Conservation (phyloP, 2,113 vertebrate species). For the Osmerus eperlanus region DNA sequence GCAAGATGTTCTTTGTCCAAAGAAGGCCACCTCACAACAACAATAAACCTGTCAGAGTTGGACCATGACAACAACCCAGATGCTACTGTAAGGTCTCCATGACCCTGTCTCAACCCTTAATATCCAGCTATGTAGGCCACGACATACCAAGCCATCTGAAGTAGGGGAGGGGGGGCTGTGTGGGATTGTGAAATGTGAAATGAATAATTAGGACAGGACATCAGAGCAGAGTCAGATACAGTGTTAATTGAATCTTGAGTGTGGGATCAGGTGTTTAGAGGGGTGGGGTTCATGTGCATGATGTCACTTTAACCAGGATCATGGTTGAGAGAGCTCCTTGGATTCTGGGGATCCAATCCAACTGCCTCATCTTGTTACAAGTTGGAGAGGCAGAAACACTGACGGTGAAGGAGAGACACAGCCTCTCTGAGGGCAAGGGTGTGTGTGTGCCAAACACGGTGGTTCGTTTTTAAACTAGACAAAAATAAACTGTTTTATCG, state of each 20-base stretch:
- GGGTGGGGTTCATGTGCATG: no score
- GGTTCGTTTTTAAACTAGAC: not conserved
- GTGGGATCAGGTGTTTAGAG: no score
- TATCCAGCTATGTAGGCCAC: not conserved
- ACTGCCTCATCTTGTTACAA: slow-evolving; percentile 52
- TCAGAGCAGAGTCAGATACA: slow-evolving; percentile 1
- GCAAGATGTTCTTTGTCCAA: no score
- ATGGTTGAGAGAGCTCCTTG: slow-evolving; percentile 24
- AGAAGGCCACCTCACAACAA: slow-evolving; percentile 17
- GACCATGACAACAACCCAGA: slow-evolving; percentile 22
- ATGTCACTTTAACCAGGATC: no score
- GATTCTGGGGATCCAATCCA: slow-evolving; percentile 23
- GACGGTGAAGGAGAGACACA: not conserved
- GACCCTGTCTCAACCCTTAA: not conserved
- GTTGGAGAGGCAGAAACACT: slow-evolving; percentile 28
- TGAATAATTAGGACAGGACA: not conserved
- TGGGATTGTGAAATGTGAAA: not conserved
- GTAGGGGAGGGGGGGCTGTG: not conserved
- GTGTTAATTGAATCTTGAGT: slow-evolving; percentile 22
- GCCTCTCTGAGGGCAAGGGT: not conserved
- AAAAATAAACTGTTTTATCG: not conserved
- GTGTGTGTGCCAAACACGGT: not conserved
- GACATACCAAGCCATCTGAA: not conserved
- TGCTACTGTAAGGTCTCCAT: not conserved
- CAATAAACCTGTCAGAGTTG: not conserved